Conservation (phyloP, 2,888 invertebrate genomes). For the Muschampia plurimacula region DNA sequence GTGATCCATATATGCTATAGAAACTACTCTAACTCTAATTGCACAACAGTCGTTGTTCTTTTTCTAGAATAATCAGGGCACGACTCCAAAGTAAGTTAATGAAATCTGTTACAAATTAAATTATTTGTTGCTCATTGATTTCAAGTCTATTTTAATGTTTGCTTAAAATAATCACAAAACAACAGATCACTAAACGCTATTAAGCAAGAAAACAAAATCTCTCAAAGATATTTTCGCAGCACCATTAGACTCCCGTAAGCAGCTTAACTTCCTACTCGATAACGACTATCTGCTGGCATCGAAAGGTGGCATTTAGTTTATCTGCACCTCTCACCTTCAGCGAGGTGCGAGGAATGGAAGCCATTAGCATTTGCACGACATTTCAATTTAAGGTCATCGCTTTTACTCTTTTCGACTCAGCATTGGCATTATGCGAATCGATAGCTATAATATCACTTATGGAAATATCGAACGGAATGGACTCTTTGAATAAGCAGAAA, state of each 20-base stretch:
- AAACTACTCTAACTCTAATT: too few species aligned
- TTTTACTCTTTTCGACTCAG: conserved; percentile 40
- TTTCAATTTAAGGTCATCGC: conserved; percentile 65
- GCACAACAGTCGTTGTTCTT: too few species aligned
- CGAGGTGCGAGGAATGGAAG: conserved; percentile 64
- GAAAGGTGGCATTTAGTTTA: conserved; percentile 42
- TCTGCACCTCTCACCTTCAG: conserved; percentile 62
- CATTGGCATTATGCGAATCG: conserved; percentile 27
- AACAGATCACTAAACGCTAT: not conserved
- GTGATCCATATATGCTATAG: too few species aligned
- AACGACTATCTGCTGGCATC: conserved; percentile 26
- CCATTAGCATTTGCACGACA: conserved; percentile 81
- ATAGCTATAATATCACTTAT: conserved; percentile 16
- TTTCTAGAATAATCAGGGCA: too few species aligned
- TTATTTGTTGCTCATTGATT: too few species aligned
- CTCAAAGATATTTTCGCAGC: conserved; percentile 1
- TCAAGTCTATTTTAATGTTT: too few species aligned
- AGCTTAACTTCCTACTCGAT: conserved; percentile 18
- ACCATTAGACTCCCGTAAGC: conserved; percentile 12
- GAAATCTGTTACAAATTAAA: too few species aligned
- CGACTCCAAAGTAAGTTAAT: too few species aligned
- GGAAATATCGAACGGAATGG: not conserved
- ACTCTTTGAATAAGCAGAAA: not conserved
- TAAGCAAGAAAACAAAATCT: not conserved
- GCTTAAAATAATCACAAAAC: not conserved